Base-by-base conservation (phyloP, 2,888 invertebrate species). In the Cosmia pyralina region DNA sequence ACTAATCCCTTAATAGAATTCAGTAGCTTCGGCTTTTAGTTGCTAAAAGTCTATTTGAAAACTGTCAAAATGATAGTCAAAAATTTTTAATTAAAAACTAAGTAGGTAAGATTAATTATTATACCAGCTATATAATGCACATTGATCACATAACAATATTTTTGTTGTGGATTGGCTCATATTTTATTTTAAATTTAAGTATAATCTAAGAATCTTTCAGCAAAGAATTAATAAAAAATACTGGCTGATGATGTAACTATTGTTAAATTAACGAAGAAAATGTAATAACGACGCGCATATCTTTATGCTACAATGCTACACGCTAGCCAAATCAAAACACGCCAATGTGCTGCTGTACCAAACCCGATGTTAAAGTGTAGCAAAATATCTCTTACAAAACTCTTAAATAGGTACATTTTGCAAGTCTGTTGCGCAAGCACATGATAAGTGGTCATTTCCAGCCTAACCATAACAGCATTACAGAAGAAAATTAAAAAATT, bases 241-340 rank as follows among this genome's bases (percentile, higher is more conserved):
- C 13, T 15, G 6, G 22, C 46, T 46, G 15, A 8, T 53, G 41
- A 50, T 58, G 22, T 48, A 69, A 62, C 19, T n/a, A 22, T 34
- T 5, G n/a, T 50, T 59, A 64, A 62, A 76, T 53, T 59, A 76
- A 38, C 13, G 17, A 19, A 57, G 5, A 63, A 28, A 58, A 58
- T 57, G 28, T 59, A 48, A 46, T 22, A 62, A 6, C 41, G 28
- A n/a, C 0, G 4, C 7, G 48, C 34, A 64, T 68, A 58, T 65
- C 41, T 72, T 68, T 60, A 44, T 50, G 68, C 57, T 50, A 77
- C 53, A 65, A 44, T 50, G 68, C 57, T 50, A 77, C 53, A 65
- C 4, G 67, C 41, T 58, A 72, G 19, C 19, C 19, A 52, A 65
- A 57, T 13, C 7, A 63, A 55, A 78, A 65, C 53, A 73, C 19